Percentiles rank a stretch among this genome's conserved stretches.
Conservation (phyloP, 1,140 invertebrate genomes). For the Lasaia peninsularis region DNA sequence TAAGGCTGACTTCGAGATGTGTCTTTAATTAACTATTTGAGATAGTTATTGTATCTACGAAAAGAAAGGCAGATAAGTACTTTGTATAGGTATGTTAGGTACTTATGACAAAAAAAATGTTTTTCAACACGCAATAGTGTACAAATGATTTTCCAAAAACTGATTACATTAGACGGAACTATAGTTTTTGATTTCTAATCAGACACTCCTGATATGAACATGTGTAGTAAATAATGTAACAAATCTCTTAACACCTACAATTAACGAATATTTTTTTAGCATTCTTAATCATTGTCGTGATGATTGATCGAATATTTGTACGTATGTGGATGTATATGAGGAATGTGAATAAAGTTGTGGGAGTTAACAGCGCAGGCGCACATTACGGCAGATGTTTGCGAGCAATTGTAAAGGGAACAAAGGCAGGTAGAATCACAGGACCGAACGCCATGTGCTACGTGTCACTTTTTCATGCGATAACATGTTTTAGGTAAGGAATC, state of each 20-base stretch:
- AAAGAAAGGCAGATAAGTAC: no score
- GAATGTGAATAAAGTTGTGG: constrained; percentile 34
- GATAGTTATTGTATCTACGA: no score
- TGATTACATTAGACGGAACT: no score
- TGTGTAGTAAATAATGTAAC: no score
- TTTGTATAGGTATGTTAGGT: no score
- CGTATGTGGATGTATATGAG: constrained; percentile 21
- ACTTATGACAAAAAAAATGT: no score
- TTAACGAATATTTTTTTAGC: not conserved
- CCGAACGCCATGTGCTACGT: constrained; percentile 66
- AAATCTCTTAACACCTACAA: not conserved
- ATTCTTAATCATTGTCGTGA: not conserved
- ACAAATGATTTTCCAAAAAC: no score
- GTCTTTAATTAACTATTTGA: no score
- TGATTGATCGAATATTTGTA: not conserved
- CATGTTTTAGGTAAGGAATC: constrained; percentile 64
- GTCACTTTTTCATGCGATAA: constrained; percentile 69
- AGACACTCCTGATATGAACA: no score
- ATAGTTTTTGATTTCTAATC: no score
- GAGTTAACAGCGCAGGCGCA: constrained; percentile 35
- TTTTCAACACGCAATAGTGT: no score
- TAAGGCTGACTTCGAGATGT: no score
- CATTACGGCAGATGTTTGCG: constrained; percentile 65
- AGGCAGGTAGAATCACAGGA: constrained; percentile 63
- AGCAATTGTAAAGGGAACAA: constrained; percentile 63